Percentiles rank a stretch among this genome's conserved stretches.
Conservation (phyloP, 2,113 vertebrate genomes). For the Anseranas semipalmata region DNA sequence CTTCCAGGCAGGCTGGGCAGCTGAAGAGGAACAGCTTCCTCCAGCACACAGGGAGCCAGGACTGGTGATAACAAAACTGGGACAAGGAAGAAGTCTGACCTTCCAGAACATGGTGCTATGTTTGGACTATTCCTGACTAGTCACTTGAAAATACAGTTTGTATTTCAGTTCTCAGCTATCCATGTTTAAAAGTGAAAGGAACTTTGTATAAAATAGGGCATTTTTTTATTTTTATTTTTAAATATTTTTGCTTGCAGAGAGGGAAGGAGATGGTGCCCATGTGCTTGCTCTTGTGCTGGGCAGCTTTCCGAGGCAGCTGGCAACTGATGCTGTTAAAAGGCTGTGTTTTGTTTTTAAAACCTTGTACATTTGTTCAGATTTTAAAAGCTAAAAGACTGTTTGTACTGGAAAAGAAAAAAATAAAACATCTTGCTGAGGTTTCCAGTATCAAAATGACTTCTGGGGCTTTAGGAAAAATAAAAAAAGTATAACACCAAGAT, state of each 20-base stretch:
- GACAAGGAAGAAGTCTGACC: slow-evolving; percentile 21
- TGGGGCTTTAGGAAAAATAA: background rate
- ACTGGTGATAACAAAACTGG: background rate
- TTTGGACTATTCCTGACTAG: slow-evolving; percentile 21
- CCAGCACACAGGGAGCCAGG: background rate
- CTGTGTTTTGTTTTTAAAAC: slow-evolving; percentile 24
- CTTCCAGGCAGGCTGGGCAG: background rate
- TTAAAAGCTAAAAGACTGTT: slow-evolving; percentile 34
- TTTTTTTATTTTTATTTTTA: background rate
- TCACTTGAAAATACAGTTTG: slow-evolving; percentile 52
- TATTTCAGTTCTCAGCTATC: slow-evolving; percentile 46
- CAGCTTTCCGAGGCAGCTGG: background rate
- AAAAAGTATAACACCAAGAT: background rate
- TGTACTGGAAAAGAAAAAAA: slow-evolving; percentile 44
- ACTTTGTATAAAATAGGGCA: slow-evolving; percentile 11
- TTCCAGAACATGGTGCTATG: slow-evolving; percentile 37
- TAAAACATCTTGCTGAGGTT: slow-evolving; percentile 33
- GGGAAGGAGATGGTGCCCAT: background rate
- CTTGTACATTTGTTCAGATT: slow-evolving; percentile 43
- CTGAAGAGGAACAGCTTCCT: background rate
- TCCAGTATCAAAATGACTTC: background rate
- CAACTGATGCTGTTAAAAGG: background rate
- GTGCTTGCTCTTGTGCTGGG: background rate
- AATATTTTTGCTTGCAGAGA: background rate
- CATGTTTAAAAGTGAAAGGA: background rate